phyloP scores from a whole-genome alignment of 2,888 invertebrate species.

The Plebejus melissa region DNA sequence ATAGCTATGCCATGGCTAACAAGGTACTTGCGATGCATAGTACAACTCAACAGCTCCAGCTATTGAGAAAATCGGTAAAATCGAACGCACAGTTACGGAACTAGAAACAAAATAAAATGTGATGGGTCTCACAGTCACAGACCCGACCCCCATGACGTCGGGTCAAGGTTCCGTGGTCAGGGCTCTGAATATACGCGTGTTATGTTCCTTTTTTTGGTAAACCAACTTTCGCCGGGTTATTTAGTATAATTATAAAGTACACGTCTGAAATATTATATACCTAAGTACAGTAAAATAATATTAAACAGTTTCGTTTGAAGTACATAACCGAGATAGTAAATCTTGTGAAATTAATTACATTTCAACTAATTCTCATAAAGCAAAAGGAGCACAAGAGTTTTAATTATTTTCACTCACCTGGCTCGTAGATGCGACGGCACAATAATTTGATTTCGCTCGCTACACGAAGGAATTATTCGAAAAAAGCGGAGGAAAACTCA shows the following conservation, averaged over 20 bases:
- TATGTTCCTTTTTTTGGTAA: too few species aligned
- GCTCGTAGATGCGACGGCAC: conserved; percentile 43
- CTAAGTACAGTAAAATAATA: not conserved
- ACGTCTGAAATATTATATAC: not conserved
- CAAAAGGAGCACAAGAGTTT: conserved; percentile 42
- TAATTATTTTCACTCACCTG: conserved; percentile 50
- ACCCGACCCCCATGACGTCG: too few species aligned
- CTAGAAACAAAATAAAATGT: too few species aligned
- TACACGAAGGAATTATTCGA: conserved; percentile 54
- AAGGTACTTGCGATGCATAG: too few species aligned
- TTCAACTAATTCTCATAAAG: conserved; percentile 26
- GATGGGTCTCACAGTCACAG: too few species aligned
- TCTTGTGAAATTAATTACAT: conserved; percentile 16
- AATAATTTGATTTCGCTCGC: conserved; percentile 64
- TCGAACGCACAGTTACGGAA: too few species aligned
- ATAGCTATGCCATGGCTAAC: too few species aligned
- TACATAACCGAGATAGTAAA: not conserved
- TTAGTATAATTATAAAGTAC: not conserved
- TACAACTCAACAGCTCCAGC: too few species aligned
- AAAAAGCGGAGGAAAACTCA: conserved; percentile 60
- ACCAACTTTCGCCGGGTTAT: too few species aligned
- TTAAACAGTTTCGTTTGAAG: not conserved
- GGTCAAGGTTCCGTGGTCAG: too few species aligned
- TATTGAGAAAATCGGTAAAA: too few species aligned
- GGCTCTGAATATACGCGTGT: too few species aligned